Base-by-base conservation (phyloP, 2,888 invertebrate species). In the Cheilosia vernalis region DNA sequence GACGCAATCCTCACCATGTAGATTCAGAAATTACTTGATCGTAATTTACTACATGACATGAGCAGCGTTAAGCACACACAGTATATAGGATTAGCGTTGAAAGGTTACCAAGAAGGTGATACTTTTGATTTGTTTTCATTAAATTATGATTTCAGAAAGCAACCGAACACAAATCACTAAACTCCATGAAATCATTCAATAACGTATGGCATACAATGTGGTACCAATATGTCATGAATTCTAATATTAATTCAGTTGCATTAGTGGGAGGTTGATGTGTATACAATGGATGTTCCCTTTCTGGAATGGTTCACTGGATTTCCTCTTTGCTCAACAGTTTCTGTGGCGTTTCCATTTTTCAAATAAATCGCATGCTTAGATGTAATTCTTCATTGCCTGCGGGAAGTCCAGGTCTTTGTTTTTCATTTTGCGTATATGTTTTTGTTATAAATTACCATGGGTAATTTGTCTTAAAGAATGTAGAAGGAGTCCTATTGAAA, bases 361-460 rank as follows among this genome's bases (percentile, higher is more conserved):
- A 79, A 79, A 79, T 72, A 79, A 79, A 79, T 90, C 88, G 91
- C 91, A 91, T 91, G 91, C 89, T 89, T 89, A 89, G 88, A 87
- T 89, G 91, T 89, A 90, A 91, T 91, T 91, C 91, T 90, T 91
- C 91, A 91, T 90, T 90, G 89, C 88, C 91, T 88, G 89, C 91
- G 90, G 91, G 91, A 89, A 89, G 90, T 90, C 91, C 89, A 89
- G 89, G 89, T 88, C 89, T 89, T 89, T 89, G 88, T 89, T 87
- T 74, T 69, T 33, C 42, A 63, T 82, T 77, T 70, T 72, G 77
- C 70, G 78, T 60, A 55, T 61, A 67, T 58, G 56, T 82, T 69
- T 81, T 64, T 72, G 55, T 72, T 70, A 79, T 79, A 79, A 72
- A 72, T 79, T 72, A 66, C 58, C 53, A 58, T 51, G 64, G 61